phyloP scores from a whole-genome alignment of 2,797 vertebrate genomes.

The Neopelma chrysocephalum region DNA sequence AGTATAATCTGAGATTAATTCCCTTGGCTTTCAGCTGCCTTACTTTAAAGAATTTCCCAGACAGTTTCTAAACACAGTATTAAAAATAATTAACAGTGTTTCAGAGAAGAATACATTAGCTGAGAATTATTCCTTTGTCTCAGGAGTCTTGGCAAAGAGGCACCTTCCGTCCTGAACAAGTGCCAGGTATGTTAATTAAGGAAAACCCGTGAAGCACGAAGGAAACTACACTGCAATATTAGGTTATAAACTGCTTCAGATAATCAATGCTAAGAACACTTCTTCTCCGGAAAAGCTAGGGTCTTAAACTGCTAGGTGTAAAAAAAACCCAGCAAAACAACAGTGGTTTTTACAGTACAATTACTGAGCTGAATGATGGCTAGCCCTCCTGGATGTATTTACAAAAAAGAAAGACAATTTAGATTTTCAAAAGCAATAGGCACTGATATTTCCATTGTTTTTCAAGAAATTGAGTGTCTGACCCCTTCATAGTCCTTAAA shows the following conservation, averaged over 20 bases:
- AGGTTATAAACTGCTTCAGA: conserved; percentile 26
- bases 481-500: not conserved
- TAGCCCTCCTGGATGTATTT: not conserved
- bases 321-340: not conserved
- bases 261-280: not conserved
- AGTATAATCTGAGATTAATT: not conserved
- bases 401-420: not conserved
- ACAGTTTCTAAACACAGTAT: conserved; percentile 28
- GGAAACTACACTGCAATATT: not conserved
- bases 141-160: conserved; percentile 31
- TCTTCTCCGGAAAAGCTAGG: not conserved
- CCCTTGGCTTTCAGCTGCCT: not conserved
- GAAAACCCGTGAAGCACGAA: conserved; percentile 41
- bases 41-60: conserved; percentile 1
- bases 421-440: not conserved
- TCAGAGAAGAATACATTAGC: conserved; percentile 19
- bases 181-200: conserved; percentile 50
- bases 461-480: not conserved
- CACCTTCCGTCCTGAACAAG: conserved; percentile 14
- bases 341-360: not conserved
- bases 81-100: conserved; percentile 53
- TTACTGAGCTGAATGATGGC: not conserved
- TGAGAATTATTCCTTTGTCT: not conserved
- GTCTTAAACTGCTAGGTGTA: not conserved
- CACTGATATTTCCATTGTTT: not conserved